A percentile compares a stretch with the other conserved stretches of the same genome.
phyloP scores from a whole-genome alignment of 2,888 invertebrate species.

The Cataglyphis rosenhaueri region DNA sequence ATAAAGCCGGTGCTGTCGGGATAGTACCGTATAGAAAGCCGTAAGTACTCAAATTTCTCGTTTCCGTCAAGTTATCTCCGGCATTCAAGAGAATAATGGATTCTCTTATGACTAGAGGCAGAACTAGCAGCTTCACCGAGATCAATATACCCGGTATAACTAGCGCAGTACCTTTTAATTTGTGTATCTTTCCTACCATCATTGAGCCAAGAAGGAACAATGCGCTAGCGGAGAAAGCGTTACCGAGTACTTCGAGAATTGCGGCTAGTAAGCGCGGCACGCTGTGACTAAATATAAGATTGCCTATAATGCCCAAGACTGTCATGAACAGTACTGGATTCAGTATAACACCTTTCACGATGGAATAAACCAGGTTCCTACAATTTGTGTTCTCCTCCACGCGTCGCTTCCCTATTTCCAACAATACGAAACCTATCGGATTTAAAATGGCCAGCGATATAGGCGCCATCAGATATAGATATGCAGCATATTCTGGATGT shows the following conservation, averaged over 20 bases:
- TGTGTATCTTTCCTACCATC: constrained; percentile 96
- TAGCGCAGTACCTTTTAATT: constrained; percentile 91
- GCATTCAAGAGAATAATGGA: constrained; percentile 91
- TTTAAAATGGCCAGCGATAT: constrained; percentile 97
- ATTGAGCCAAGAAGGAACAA: constrained; percentile 95
- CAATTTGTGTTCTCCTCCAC: constrained; percentile 74
- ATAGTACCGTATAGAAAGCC: constrained; percentile 98
- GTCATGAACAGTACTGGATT: constrained; percentile 98
- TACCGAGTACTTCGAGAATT: constrained; percentile 92
- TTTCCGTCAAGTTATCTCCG: constrained; percentile 90
- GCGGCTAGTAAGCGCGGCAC: constrained; percentile 92
- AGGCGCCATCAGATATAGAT: constrained; percentile 97
- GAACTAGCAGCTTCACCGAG: constrained; percentile 93
- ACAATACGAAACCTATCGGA: constrained; percentile 95
- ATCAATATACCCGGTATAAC: constrained; percentile 95
- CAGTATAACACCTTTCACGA: constrained; percentile 90
- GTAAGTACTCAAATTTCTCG: constrained; percentile 94
- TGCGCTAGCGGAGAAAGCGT: constrained; percentile 96
- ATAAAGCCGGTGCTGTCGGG: constrained; percentile 98
- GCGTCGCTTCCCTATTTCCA: constrained; percentile 92
- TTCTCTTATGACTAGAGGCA: constrained; percentile 95
- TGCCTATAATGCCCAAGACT: constrained; percentile 94
- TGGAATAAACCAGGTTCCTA: constrained; percentile 76
- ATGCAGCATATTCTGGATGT: constrained; percentile 96
- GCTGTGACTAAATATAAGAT: constrained; percentile 91